phyloP scores from a whole-genome alignment of 2,113 vertebrate genomes.

The Gallinago undulata region DNA sequence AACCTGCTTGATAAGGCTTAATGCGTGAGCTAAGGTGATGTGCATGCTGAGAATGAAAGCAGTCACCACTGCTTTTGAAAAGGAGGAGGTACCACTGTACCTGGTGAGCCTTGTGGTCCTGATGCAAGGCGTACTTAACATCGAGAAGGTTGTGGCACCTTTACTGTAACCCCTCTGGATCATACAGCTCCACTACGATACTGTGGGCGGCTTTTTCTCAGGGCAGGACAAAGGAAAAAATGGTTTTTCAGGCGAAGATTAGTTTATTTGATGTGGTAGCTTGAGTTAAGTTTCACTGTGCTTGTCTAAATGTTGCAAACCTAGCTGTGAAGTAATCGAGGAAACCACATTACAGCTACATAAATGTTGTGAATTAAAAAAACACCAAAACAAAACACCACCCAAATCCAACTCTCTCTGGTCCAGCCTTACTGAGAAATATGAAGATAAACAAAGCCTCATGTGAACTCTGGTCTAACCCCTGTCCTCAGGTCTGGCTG shows the following conservation, averaged over 20 bases:
- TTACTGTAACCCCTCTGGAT: not conserved
- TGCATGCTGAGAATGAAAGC: not conserved
- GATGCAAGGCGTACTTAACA: fast-evolving
- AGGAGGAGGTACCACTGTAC: not conserved
- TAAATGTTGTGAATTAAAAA: not conserved
- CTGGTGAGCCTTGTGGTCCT: not conserved
- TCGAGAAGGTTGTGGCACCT: not conserved
- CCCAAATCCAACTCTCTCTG: not conserved
- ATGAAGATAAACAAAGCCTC: not conserved
- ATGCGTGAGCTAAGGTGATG: fast-evolving
- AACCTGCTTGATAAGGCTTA: fast-evolving
- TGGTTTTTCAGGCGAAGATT: not conserved
- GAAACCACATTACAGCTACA: not conserved
- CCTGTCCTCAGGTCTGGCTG: not conserved
- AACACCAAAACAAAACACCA: not conserved
- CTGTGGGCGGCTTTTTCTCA: not conserved
- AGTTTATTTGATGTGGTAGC: not conserved
- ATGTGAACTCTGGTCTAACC: not conserved
- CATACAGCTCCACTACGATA: not conserved
- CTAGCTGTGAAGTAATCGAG: not conserved
- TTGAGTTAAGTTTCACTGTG: not conserved
- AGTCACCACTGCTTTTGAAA: not conserved
- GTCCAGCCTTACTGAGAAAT: not conserved
- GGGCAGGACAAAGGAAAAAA: not conserved
- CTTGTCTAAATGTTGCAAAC: not conserved